These are phyloP conservation scores for Scatophagus argus DNA, from an alignment of 2,113 vertebrate species.

Conservation along the genomic window DNA sequence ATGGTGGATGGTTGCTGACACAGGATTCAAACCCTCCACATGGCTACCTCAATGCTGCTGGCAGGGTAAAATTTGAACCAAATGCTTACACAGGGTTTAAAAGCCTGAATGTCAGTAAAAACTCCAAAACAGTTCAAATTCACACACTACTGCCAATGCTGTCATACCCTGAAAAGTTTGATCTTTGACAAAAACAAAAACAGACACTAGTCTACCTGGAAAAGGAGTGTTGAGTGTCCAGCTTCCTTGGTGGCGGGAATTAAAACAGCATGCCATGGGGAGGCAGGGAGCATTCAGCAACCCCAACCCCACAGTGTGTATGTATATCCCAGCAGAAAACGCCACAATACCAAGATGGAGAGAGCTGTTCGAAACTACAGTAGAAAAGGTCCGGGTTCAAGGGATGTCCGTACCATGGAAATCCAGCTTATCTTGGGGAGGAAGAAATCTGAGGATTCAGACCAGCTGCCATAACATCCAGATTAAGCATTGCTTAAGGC, in stretches of 20 bases:
- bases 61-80: constrained; percentile 41
- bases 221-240: constrained; percentile 75
- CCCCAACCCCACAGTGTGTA: constrained; percentile 2
- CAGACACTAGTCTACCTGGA: constrained; percentile 75
- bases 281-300: constrained; percentile 39
- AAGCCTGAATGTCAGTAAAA: constrained; percentile 3
- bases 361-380: constrained; percentile 30
- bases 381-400: constrained; percentile 34
- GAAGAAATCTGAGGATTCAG: constrained; percentile 53
- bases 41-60: constrained; percentile 28
- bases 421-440: constrained; percentile 61
- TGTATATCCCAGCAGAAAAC: constrained; percentile 41
- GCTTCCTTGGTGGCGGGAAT: constrained; percentile 73
- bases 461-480: constrained; percentile 73
- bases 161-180: not conserved
- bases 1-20: constrained; percentile 48
- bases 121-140: not conserved
- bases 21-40: constrained; percentile 39
- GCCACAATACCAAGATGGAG: constrained; percentile 20
- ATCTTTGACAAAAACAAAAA: constrained; percentile 15
- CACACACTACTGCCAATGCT: not conserved
- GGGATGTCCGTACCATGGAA: constrained; percentile 50
- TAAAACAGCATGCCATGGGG: constrained; percentile 84
- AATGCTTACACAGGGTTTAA: constrained; percentile 22
- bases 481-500: constrained; percentile 57